These are phyloP conservation scores for Drosophila borborema DNA, from an alignment of 2,888 invertebrate species.

Conservation along the genomic window DNA sequence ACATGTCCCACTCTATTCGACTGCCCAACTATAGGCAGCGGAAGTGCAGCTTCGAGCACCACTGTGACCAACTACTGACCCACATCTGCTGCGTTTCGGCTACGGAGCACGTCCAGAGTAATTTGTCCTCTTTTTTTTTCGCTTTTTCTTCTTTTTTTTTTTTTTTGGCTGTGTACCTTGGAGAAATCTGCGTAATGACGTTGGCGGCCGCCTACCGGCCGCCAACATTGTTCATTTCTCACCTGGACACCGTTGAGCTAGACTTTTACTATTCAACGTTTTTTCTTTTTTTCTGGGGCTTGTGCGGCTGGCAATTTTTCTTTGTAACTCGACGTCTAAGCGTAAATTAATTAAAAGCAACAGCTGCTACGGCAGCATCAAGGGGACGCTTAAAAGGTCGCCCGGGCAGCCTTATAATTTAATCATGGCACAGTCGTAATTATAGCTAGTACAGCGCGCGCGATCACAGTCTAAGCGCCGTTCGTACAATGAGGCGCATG, in stretches of 20 bases:
- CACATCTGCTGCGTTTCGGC: constrained; percentile 14
- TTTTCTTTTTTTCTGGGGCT: neutral
- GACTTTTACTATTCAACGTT: constrained; percentile 20
- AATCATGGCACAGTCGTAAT: constrained; percentile 50
- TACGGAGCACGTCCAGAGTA: constrained; percentile 23
- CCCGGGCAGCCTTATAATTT: constrained; percentile 55
- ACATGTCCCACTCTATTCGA: neutral
- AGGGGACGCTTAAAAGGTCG: constrained; percentile 31
- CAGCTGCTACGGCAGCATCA: constrained; percentile 39
- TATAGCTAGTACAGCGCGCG: constrained; percentile 28
- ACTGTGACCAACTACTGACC: constrained; percentile 11
- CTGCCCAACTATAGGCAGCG: constrained; percentile 20
- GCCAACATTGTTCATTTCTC: constrained; percentile 51
- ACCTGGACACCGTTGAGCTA: constrained; percentile 21
- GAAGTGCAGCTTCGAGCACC: constrained; percentile 13
- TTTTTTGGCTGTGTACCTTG: constrained; percentile 45
- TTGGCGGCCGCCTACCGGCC: constrained; percentile 21
- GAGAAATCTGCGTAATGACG: constrained; percentile 69
- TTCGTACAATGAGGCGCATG: constrained; percentile 43
- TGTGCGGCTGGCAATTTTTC: constrained; percentile 50
- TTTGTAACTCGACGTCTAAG: constrained; percentile 44
- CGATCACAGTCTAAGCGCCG: constrained; percentile 13
- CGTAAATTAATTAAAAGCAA: constrained; percentile 71
- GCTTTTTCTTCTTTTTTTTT: neutral
- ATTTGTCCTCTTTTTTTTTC: constrained; percentile 21